phyloP scores from a whole-genome alignment of 1,140 invertebrate species.

The Ostrea edulis region DNA sequence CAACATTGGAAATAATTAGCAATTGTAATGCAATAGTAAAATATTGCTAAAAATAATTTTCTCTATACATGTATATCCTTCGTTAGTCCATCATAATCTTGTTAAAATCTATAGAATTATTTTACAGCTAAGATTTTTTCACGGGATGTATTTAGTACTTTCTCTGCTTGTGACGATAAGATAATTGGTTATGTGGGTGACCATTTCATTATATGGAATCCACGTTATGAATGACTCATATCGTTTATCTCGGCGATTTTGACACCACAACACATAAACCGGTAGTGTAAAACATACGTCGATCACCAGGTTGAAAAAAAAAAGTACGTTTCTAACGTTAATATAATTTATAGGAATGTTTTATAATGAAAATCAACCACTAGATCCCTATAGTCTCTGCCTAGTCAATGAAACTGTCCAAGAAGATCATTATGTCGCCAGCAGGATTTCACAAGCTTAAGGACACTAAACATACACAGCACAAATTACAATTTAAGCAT shows the following conservation, averaged over 20 bases:
- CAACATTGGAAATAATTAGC: no score
- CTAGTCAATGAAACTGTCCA: conserved; percentile 26
- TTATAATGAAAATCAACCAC: background rate
- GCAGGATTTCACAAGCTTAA: conserved; percentile 18
- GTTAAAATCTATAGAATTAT: no score
- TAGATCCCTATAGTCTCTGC: background rate
- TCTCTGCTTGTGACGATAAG: conserved; percentile 1
- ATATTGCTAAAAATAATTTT: no score
- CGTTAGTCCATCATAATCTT: no score
- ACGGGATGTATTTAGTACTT: background rate
- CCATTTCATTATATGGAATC: background rate
- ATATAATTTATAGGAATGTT: conserved; percentile 6
- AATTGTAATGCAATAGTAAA: no score
- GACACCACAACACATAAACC: conserved; percentile 23
- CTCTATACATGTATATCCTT: no score
- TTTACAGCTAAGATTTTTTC: no score
- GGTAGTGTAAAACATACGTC: background rate
- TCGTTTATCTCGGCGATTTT: conserved; percentile 15
- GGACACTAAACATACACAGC: background rate
- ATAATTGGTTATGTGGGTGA: conserved; percentile 32
- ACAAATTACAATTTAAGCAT: conserved; percentile 20
- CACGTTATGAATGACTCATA: conserved; percentile 26
- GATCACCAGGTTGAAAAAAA: background rate
- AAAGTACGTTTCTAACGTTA: background rate
- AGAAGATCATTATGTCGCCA: conserved; percentile 10